These are phyloP conservation scores for Tapera naevia DNA, from an alignment of 2,797 vertebrate genomes.

Conservation along the genomic window DNA sequence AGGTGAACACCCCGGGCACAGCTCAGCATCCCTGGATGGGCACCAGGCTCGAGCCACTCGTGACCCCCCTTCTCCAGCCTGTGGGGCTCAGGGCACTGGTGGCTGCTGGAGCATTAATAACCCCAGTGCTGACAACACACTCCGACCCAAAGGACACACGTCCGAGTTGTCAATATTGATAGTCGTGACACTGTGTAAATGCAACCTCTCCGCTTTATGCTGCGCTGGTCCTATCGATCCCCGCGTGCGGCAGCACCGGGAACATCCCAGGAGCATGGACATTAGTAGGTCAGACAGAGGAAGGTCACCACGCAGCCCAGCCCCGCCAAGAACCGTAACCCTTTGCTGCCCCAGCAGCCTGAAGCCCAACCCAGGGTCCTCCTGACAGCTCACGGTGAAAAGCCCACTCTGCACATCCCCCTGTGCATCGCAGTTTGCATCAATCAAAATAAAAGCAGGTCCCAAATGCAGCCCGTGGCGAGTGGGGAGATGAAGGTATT, in stretches of 20 bases:
- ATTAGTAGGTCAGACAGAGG: background rate
- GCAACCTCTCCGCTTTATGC: background rate
- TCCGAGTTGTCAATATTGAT: constrained; percentile 2
- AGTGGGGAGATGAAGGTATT: background rate
- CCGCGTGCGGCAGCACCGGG: rapidly evolving
- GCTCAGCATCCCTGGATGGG: background rate
- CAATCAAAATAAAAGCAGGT: background rate
- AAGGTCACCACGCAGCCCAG: background rate
- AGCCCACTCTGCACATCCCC: background rate
- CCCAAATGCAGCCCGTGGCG: background rate
- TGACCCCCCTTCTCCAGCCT: rapidly evolving
- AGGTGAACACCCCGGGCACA: rapidly evolving
- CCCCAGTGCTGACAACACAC: background rate
- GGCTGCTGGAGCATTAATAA: background rate
- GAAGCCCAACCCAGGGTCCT: background rate
- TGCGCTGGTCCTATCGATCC: constrained; percentile 28
- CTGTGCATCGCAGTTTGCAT: background rate
- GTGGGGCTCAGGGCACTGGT: background rate
- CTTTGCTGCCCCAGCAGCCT: background rate
- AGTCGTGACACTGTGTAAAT: background rate
- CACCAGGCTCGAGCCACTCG: rapidly evolving
- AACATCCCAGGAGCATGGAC: background rate
- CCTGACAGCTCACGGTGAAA: background rate
- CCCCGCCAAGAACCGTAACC: background rate
- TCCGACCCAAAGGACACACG: background rate